Conservation (phyloP, 1,140 invertebrate species). For the Drosophila kohkoa region DNA sequence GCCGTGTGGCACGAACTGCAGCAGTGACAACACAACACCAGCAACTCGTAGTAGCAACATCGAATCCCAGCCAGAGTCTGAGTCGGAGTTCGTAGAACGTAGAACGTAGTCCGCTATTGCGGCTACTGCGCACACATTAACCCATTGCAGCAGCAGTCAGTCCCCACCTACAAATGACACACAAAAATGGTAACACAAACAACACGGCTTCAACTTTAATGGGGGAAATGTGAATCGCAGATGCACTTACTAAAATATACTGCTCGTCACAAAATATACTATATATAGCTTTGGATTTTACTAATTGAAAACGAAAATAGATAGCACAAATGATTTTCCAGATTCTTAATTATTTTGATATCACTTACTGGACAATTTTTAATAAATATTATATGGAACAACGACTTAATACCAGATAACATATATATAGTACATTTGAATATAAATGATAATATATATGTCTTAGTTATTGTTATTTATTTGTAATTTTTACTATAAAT, state of each 20-base stretch:
- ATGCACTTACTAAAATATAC: conserved; percentile 40
- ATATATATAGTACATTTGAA: too few relatives aligned
- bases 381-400: too few relatives aligned
- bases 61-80: not conserved
- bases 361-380: too few relatives aligned
- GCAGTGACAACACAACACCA: conserved; percentile 22
- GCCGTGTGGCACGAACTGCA: conserved; percentile 63
- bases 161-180: conserved; percentile 66
- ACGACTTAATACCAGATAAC: too few relatives aligned
- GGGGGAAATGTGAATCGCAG: conserved; percentile 4
- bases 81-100: conserved; percentile 8
- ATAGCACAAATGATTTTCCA: too few relatives aligned
- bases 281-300: too few relatives aligned
- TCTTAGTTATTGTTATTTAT: too few relatives aligned
- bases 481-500: too few relatives aligned
- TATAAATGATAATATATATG: too few relatives aligned
- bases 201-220: not conserved
- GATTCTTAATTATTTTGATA: too few relatives aligned
- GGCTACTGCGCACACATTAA: conserved; percentile 62
- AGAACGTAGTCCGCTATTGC: conserved; percentile 16
- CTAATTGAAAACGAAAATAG: too few relatives aligned
- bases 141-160: conserved; percentile 37
- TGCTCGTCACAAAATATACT: too few relatives aligned
- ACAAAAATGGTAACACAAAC: conserved; percentile 79
- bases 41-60: conserved; percentile 30